Base-by-base conservation (phyloP, 2,797 vertebrate species). In the Botia almorhae region DNA sequence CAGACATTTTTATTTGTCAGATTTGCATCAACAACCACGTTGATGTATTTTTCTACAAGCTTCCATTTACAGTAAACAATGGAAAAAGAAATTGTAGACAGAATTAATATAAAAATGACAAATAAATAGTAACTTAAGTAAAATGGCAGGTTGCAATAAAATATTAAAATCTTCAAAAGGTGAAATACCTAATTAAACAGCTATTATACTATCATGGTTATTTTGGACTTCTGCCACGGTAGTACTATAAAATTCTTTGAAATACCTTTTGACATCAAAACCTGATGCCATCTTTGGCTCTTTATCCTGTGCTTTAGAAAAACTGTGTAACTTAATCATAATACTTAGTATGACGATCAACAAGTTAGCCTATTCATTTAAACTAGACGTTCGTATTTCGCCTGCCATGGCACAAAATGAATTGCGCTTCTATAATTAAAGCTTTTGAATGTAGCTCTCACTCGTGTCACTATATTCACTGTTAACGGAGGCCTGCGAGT, bases 391-490 rank as follows among this genome's bases (percentile, higher is more conserved):
- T 74, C 13, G 33, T 61, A 56, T 74, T 56, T 26, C n/a, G 56
- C 77, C 19, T 72, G 16, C 69, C 26, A 48, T 69, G 39, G 39
- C 68, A 70, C 43, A 74, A 43, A 58, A 67, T 65, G 50, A 72
- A 39, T 60, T 70, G 76, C 19, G 0, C 68, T 55, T 73, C 50
- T 46, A 16, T 73, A 67, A 67, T 4, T 56, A 61, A 56, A 68
- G 63, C 70, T 77, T 51, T 68, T 5, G 19, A 53, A 50, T 17
- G 11, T 4, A 43, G 46, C 36, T n/a, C 4, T 78, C 39, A 48
- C n/a, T 78, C 26, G 36, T 19, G 13, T 78, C 55, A 72, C 29
- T 55, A 5, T 71, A n/a, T 71, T 68, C 51, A 65, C 69, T 65
- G 19, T 21, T 11, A 61, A 46, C 26, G 0, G 46, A 71, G 36